Evolutionary conservation across 2,797 vertebrate species (phyloP).

Genomic region (Phataginus tetradactyla): DNA sequence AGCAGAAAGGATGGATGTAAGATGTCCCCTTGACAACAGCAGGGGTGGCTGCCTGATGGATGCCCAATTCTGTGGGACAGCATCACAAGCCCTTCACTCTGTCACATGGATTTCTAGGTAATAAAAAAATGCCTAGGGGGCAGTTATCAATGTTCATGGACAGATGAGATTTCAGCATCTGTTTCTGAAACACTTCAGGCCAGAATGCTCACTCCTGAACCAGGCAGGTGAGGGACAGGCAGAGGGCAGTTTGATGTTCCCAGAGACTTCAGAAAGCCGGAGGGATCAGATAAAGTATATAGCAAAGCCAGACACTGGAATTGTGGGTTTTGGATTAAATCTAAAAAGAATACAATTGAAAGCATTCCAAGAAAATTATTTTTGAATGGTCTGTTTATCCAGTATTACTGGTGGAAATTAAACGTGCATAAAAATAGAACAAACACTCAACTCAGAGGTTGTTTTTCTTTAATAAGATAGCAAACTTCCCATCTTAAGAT

Average conservation of each 20-base stretch:
- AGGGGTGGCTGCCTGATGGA: too few species aligned
- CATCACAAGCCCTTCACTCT: neutral
- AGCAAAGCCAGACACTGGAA: neutral
- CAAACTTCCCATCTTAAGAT: slow-evolving; percentile 59
- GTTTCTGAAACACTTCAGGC: neutral
- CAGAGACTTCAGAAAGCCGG: neutral
- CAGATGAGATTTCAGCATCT: neutral
- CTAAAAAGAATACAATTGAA: neutral
- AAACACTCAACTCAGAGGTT: neutral
- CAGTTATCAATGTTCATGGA: neutral
- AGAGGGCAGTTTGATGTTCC: neutral
- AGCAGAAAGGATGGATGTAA: neutral
- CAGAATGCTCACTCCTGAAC: neutral
- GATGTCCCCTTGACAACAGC: too few species aligned
- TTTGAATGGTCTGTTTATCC: neutral
- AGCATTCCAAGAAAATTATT: slow-evolving; percentile 17
- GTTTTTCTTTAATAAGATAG: slow-evolving; percentile 59
- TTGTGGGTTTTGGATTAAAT: neutral
- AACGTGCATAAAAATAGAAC: neutral
- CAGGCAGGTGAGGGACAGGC: neutral
- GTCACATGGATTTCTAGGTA: neutral
- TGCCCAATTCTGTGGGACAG: neutral
- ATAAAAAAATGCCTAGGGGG: neutral
- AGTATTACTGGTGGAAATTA: neutral
- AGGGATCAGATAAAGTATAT: neutral